phyloP scores from a whole-genome alignment of 37 sponge, comb jelly and placozoan species.

The Chondrosia reniformis region DNA sequence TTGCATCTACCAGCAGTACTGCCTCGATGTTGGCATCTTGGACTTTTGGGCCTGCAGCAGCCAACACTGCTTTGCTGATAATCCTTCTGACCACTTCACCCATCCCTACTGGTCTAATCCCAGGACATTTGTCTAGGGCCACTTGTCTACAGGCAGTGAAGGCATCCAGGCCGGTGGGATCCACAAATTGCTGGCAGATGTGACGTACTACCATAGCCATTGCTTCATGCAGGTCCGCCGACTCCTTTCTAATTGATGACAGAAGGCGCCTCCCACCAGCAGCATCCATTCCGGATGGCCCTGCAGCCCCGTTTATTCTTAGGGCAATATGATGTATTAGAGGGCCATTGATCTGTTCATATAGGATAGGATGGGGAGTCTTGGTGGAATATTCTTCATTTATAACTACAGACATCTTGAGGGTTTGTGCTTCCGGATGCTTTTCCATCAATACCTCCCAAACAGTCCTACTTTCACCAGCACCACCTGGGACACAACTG shows the following conservation, averaged over 20 bases:
- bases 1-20: not conserved
- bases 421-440: not conserved
- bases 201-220: not conserved
- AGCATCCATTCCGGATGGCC: not conserved
- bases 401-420: not conserved
- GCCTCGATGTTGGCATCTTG: not conserved
- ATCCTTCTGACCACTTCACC: slow-evolving; percentile 1
- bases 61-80: not conserved
- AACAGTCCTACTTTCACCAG: not conserved
- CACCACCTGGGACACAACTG: not conserved
- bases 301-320: not conserved
- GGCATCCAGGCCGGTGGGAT: not conserved
- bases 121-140: not conserved
- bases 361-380: not conserved
- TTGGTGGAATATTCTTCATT: not conserved
- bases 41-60: not conserved
- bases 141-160: not conserved
- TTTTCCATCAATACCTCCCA: not conserved
- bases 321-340: not conserved
- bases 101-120: not conserved
- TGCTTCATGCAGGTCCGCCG: not conserved
- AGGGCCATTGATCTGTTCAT: not conserved
- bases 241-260: not conserved
- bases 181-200: slow-evolving; percentile 1
- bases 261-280: not conserved